phyloP scores from a whole-genome alignment of 2,113 vertebrate species.

The Lasiurus cinereus region DNA sequence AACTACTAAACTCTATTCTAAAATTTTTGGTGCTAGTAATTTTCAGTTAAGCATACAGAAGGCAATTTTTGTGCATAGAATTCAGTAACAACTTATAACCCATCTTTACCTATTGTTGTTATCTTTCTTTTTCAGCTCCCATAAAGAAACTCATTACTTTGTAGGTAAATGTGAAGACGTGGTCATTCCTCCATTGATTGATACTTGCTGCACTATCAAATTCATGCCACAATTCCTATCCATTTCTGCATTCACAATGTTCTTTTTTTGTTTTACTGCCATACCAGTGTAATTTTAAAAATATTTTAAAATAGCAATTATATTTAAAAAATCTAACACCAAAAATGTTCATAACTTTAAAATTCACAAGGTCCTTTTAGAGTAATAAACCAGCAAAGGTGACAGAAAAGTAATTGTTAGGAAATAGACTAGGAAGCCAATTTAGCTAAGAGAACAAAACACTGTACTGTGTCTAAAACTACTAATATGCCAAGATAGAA shows the following conservation, averaged over 20 bases:
- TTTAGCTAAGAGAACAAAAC: background rate
- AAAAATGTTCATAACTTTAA: background rate
- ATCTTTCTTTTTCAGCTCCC: background rate
- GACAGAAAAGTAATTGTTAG: background rate
- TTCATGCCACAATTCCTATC: background rate
- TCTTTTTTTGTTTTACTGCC: slow-evolving; percentile 13
- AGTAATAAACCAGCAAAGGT: background rate
- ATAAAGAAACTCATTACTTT: background rate
- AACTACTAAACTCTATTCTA: background rate
- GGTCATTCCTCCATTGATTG: background rate
- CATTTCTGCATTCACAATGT: background rate
- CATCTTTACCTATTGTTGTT: background rate
- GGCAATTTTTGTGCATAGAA: background rate
- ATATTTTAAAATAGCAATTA: background rate
- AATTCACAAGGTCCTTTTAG: background rate
- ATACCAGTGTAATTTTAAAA: background rate
- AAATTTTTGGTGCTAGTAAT: slow-evolving; percentile 15
- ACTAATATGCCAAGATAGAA: background rate
- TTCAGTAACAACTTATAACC: background rate
- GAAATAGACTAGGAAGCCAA: background rate
- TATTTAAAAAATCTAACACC: background rate
- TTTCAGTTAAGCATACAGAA: slow-evolving; percentile 47
- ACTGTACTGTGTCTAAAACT: background rate
- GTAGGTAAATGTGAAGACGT: background rate
- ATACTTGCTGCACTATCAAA: background rate